Conservation (phyloP, 2,113 vertebrate genomes). For the Montifringilla adamsi region DNA sequence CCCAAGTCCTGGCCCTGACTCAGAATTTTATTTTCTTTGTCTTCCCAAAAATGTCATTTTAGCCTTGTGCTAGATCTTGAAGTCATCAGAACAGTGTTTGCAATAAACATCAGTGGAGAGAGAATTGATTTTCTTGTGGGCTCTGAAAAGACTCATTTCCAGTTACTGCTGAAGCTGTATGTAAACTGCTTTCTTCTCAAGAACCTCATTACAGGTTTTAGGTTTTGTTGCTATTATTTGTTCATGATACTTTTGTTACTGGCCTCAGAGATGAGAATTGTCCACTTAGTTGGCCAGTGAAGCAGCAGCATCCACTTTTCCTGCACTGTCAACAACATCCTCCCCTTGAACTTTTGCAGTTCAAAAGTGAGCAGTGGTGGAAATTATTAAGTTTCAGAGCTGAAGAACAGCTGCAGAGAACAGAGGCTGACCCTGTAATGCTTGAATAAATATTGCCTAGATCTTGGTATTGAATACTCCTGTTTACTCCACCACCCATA, state of each 20-base stretch:
- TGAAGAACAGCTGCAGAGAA: neutral
- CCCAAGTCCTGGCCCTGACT: neutral
- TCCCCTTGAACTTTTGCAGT: neutral
- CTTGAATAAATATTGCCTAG: neutral
- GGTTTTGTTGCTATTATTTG: neutral
- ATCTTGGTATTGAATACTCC: neutral
- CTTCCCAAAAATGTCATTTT: neutral
- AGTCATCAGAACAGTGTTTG: neutral
- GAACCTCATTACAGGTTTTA: neutral
- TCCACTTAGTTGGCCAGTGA: neutral
- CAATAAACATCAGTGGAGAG: neutral
- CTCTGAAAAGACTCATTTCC: neutral
- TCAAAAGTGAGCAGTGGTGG: neutral
- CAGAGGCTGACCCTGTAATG: neutral
- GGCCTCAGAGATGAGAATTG: neutral
- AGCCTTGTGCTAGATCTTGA: neutral
- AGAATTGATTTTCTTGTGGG: neutral
- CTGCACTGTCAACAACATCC: neutral
- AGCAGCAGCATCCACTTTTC: neutral
- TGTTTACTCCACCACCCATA: fast-evolving
- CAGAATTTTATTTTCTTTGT: neutral
- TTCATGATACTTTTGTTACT: neutral
- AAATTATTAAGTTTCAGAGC: neutral
- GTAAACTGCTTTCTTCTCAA: neutral
- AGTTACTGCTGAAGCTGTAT: neutral